Evolutionary conservation across 2,797 vertebrate genomes (phyloP).

Genomic region (Alfaro cultratus): DNA sequence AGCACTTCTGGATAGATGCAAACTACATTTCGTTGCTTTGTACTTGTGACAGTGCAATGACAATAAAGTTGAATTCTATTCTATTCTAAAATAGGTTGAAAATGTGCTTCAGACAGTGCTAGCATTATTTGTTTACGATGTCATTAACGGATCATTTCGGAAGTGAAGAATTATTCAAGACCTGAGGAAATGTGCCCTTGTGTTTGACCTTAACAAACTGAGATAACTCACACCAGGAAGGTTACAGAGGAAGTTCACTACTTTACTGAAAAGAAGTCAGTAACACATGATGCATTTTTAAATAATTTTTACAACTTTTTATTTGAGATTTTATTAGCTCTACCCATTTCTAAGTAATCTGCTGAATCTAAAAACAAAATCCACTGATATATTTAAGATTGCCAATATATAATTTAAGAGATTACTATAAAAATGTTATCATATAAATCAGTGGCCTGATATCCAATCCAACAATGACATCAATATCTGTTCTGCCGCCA

Average conservation of each 20-base stretch:
- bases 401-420: background rate
- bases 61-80: too few relatives aligned
- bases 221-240: background rate
- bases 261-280: background rate
- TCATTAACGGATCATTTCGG: background rate
- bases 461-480: background rate
- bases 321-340: background rate
- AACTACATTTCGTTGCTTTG: too few relatives aligned
- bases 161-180: background rate
- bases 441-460: background rate
- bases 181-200: background rate
- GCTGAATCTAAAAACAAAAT: background rate
- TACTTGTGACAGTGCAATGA: too few relatives aligned
- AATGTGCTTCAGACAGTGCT: background rate
- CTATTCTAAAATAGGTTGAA: background rate
- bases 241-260: background rate
- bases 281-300: background rate
- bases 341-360: background rate
- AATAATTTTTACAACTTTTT: background rate
- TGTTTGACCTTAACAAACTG: background rate
- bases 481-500: background rate
- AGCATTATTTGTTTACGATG: background rate
- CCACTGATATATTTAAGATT: background rate
- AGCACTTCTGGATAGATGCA: too few relatives aligned
- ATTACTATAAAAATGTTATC: background rate